Evolutionary conservation across 2,797 vertebrate species (phyloP), one percentile per base, ranked within the genome.

Genomic region (Anguilla anguilla): DNA sequence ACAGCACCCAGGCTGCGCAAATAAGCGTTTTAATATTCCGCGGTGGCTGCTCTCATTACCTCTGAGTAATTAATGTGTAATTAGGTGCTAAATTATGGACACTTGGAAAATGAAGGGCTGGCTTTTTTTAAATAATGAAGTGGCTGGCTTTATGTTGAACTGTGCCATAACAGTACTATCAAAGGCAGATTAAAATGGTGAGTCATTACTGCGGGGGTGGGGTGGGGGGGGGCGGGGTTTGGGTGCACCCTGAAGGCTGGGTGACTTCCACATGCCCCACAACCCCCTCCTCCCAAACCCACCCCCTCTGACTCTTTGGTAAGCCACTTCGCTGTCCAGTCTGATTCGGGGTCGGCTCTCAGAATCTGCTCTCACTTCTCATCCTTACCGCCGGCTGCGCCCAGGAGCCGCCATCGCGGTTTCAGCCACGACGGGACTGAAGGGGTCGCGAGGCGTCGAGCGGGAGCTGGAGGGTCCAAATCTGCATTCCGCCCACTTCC

Each of bases 41-140:
- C 6, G 10, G 77, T 35, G 64, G 77, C 46, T 43, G 67, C 39
- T 3, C 84, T 91, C 91, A 88, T 90, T 91, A 91, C 82, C 28
- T 13, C 13, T 53, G 88, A 91, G 86, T 90, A 89, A 91, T 90
- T 83, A 92, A 91, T 90, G 87, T 86, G 87, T 91, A 88, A 87
- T 88, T 87, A 82, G 61, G 87, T 84, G 64, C 86, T 88, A 90
- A 92, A 92, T 90, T 89, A 87, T n/a, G 88, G 59, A 64, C 74
- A 61, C 67, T 55, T 77, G 64, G 89, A 92, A 77, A 91, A 89
- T 87, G 88, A 92, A 89, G 88, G 69, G 53, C 43, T 86, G 90
- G 89, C 46, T 83, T 90, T 81, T 10, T 86, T 90, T 91, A 0
- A 1, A 57, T 77, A 92, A 93, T 90, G 91, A 93, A 87, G 79